Base-by-base conservation (phyloP, 1,140 invertebrate species). In the Penaeus indicus region DNA sequence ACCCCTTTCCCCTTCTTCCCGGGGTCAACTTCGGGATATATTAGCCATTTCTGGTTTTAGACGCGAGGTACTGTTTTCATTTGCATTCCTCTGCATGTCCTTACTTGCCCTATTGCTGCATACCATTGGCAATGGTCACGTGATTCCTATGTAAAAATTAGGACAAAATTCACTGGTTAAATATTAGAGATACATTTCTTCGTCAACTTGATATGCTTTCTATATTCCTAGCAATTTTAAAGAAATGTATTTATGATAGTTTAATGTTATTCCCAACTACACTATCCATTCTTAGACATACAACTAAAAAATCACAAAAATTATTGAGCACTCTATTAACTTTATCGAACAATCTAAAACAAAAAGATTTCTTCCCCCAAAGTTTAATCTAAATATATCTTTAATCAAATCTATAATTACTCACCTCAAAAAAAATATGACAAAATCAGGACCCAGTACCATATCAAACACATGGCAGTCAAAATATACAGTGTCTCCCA, bases 1-100 rank as follows among this genome's bases (percentile, higher is more conserved):
- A 90, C 86, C 5, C 90, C 90, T 61, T 90, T 90, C n/a, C n/a
- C n/a, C n/a, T n/a, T n/a, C n/a, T n/a, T n/a, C 21, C 90, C 90
- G 5, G 72, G 86, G 32, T 90, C 82, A 25, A 90, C 64, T 83
- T 88, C 83, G n/a, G 25, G 86, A 88, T 25, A 90, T 83, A 16
- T n/a, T 88, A 60, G 11, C 90, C 90, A 79, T n/a, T 87, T 88
- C 47, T 87, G 90, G 67, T 86, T 90, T 22, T 77, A 86, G 86
- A 90, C 67, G 2, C 64, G 84, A 27, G 85, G 78, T 11, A 81
- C 22, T 4, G 32, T 63, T 22, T 25, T 88, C 67, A n/a, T 54
- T 32, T 7, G 22, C 19, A 47, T 38, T 80, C 69, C 61, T 64
- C 77, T 5, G 38, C 1, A 75, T 38, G 13, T 88, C 87, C 19